phyloP scores from a whole-genome alignment of 2,888 invertebrate species.

The Orthonychiurus folsomi region DNA sequence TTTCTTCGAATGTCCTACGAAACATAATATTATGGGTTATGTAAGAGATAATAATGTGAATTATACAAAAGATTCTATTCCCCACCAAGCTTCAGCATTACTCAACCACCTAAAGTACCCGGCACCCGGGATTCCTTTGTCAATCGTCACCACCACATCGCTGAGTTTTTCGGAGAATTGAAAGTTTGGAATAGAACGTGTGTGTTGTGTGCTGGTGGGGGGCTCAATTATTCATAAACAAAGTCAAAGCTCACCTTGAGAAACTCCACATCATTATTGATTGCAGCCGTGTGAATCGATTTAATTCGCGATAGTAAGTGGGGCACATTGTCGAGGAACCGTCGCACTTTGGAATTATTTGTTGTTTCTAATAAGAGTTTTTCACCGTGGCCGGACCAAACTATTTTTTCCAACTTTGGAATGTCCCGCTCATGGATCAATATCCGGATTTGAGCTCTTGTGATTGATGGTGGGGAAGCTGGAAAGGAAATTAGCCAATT shows the following conservation, averaged over 20 bases:
- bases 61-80: no score
- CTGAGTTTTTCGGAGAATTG: no score
- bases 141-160: no score
- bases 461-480: slow-evolving; percentile 52
- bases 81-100: no score
- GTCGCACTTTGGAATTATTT: slow-evolving; percentile 69
- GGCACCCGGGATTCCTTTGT: no score
- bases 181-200: no score
- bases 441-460: slow-evolving; percentile 80
- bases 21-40: slow-evolving; percentile 1
- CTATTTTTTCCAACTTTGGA: slow-evolving; percentile 70
- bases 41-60: not conserved
- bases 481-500: not conserved
- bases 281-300: slow-evolving; percentile 67
- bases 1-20: slow-evolving; percentile 30
- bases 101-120: no score
- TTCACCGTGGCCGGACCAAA: slow-evolving; percentile 83
- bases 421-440: slow-evolving; percentile 92
- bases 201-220: no score
- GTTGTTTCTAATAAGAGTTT: slow-evolving; percentile 70
- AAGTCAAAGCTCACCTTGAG: slow-evolving; percentile 59
- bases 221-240: no score
- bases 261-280: slow-evolving; percentile 65
- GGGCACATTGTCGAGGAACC: slow-evolving; percentile 86
- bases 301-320: slow-evolving; percentile 72